phyloP scores from a whole-genome alignment of 2,888 invertebrate species.

The Nezara viridula region DNA sequence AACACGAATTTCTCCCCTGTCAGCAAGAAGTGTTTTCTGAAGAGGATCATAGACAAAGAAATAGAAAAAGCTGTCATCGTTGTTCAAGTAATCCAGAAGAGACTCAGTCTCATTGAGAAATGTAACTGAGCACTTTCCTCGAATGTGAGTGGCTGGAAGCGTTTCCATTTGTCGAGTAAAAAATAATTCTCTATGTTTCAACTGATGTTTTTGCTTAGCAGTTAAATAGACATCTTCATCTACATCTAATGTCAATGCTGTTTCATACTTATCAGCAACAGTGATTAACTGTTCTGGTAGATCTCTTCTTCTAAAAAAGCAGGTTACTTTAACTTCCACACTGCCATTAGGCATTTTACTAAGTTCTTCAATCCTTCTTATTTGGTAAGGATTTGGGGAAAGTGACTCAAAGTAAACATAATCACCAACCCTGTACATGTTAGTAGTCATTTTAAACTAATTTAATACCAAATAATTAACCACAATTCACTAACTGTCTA shows the following conservation, averaged over 20 bases:
- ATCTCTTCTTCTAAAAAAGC: constrained; percentile 98
- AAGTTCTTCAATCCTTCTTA: constrained; percentile 98
- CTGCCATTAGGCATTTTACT: constrained; percentile 97
- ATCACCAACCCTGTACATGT: constrained; percentile 99
- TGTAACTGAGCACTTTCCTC: constrained; percentile 99
- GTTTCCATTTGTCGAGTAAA: constrained; percentile 97
- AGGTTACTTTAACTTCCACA: constrained; percentile 99
- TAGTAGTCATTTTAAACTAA: constrained; percentile 79
- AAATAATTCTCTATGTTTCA: constrained; percentile 98
- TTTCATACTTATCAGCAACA: constrained; percentile 86
- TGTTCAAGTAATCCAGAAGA: constrained; percentile 93
- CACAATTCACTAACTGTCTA: background rate
- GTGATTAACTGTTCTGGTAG: constrained; percentile 94
- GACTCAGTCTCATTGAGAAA: constrained; percentile 99
- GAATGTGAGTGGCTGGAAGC: constrained; percentile 97
- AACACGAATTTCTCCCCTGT: constrained; percentile 88
- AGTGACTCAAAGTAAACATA: constrained; percentile 99
- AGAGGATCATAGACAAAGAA: constrained; percentile 99
- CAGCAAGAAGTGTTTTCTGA: constrained; percentile 98
- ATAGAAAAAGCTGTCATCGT: constrained; percentile 99
- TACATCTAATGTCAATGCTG: constrained; percentile 62
- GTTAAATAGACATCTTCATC: constrained; percentile 72
- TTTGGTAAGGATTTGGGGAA: constrained; percentile 96
- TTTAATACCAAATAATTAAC: background rate
- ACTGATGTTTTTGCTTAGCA: constrained; percentile 91